Percentiles rank a stretch among this genome's conserved stretches.
phyloP scores from a whole-genome alignment of 2,888 invertebrate genomes.

The Acleris emargana region DNA sequence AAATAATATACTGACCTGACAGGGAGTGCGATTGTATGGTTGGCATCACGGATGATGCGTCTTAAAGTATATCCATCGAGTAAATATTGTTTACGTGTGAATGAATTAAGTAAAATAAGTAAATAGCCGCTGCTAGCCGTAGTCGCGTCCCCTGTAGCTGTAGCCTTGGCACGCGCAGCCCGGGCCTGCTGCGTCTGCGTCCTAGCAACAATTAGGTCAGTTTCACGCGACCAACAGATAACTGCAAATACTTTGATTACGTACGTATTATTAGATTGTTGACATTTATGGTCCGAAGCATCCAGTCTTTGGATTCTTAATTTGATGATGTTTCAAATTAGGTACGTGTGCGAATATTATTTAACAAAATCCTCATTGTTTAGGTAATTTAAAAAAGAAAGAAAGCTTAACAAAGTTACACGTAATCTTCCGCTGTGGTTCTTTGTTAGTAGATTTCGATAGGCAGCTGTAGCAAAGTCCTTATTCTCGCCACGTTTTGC shows the following conservation, averaged over 20 bases:
- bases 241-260: constrained; percentile 15
- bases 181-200: constrained; percentile 13
- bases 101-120: background rate
- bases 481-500: constrained; percentile 11
- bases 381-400: too few relatives aligned
- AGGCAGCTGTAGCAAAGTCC: background rate
- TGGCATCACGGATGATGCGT: too few relatives aligned
- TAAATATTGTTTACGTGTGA: too few relatives aligned
- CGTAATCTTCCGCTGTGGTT: background rate
- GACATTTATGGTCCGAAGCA: too few relatives aligned
- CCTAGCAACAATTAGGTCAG: constrained; percentile 37
- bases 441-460: background rate
- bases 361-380: too few relatives aligned
- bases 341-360: too few relatives aligned
- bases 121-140: constrained; percentile 36
- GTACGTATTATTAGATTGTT: constrained; percentile 17
- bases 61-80: too few relatives aligned
- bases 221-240: constrained; percentile 24
- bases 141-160: constrained; percentile 37
- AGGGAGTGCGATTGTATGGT: too few relatives aligned
- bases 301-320: too few relatives aligned
- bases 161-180: constrained; percentile 18
- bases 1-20: too few relatives aligned
- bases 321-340: too few relatives aligned
- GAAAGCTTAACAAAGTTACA: too few relatives aligned